phyloP scores from a whole-genome alignment of 2,113 vertebrate species.

The Eonycteris spelaea region DNA sequence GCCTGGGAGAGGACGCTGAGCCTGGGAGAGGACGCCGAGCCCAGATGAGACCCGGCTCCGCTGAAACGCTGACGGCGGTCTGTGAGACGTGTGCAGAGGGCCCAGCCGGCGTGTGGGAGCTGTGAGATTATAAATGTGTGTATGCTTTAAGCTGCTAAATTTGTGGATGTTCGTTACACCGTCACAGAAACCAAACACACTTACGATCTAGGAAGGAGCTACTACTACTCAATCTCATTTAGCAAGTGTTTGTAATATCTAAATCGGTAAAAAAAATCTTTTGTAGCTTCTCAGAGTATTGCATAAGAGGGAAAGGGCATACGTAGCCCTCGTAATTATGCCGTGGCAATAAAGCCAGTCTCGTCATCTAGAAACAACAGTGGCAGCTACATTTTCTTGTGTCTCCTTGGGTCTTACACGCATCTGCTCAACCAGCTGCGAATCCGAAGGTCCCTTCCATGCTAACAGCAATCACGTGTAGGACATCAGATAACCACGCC shows the following conservation, averaged over 20 bases:
- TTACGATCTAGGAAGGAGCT: not conserved
- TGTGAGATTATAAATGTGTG: not conserved
- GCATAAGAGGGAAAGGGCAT: not conserved
- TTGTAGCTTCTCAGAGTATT: not conserved
- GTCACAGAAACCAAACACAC: not conserved
- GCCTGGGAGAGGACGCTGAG: too few species aligned
- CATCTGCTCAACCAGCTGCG: not conserved
- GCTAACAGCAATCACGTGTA: not conserved
- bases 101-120: not conserved
- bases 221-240: not conserved
- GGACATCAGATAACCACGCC: not conserved
- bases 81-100: not conserved
- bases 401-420: not conserved
- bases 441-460: slow-evolving; percentile 28
- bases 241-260: not conserved
- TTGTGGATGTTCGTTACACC: not conserved
- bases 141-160: not conserved
- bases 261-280: not conserved
- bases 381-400: not conserved
- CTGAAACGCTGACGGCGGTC: not conserved
- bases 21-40: not conserved
- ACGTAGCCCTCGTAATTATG: not conserved
- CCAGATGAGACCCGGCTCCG: not conserved
- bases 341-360: not conserved
- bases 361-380: not conserved